Evolutionary conservation across 2,113 vertebrate genomes (phyloP).

Genomic region (Holacanthus passer): DNA sequence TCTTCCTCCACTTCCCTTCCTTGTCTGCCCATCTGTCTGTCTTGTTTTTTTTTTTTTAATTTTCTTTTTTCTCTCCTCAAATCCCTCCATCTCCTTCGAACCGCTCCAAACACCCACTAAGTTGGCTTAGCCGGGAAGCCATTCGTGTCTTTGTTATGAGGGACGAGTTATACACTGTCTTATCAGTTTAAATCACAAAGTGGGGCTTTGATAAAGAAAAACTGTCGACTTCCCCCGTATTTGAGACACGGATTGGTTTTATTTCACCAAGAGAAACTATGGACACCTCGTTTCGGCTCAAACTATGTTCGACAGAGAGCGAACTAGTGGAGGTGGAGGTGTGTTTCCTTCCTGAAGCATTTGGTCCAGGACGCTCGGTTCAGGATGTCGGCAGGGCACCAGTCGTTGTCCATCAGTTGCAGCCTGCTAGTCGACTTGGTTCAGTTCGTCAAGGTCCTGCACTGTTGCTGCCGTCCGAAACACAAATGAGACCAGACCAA

Average conservation of each 20-base stretch:
- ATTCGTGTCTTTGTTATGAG: neutral
- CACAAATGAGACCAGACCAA: too few relatives aligned
- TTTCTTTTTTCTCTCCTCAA: conserved; percentile 15
- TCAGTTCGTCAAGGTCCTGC: too few relatives aligned
- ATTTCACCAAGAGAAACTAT: neutral
- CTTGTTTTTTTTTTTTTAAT: conserved; percentile 15
- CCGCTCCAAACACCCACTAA: conserved; percentile 4
- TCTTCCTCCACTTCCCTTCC: conserved; percentile 10
- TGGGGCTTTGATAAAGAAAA: neutral
- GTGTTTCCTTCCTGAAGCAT: too few relatives aligned
- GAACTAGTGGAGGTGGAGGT: neutral
- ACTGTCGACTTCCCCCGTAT: neutral
- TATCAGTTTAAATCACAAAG: conserved; percentile 8
- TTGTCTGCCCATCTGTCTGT: conserved; percentile 30
- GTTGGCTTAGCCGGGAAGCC: neutral
- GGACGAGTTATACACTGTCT: neutral
- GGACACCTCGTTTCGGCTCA: neutral
- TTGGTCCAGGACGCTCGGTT: neutral
- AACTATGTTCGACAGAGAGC: neutral
- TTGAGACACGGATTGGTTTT: neutral
- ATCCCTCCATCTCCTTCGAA: conserved; percentile 17
- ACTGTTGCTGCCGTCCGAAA: too few relatives aligned
- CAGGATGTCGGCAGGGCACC: too few relatives aligned
- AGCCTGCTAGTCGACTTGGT: too few relatives aligned
- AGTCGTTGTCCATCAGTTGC: too few relatives aligned